phyloP scores from a whole-genome alignment of 2,797 vertebrate species.

The Dipus sagitta region DNA sequence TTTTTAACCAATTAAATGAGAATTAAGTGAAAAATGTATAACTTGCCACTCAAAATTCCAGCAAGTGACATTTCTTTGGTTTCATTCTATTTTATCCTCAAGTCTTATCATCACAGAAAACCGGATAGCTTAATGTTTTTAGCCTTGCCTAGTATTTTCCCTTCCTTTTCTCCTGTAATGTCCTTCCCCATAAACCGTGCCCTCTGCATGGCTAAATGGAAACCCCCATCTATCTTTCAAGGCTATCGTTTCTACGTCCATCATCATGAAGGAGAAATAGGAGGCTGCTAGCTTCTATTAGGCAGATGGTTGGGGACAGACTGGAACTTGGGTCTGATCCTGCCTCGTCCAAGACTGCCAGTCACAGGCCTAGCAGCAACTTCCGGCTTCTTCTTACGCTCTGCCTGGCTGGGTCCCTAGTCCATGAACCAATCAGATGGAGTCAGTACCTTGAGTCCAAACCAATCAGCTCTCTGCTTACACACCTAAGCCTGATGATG shows the following conservation, averaged over 20 bases:
- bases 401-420: no score
- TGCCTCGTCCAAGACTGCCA: no score
- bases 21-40: neutral
- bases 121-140: neutral
- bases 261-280: neutral
- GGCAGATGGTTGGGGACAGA: no score
- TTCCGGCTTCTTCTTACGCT: no score
- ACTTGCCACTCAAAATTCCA: neutral
- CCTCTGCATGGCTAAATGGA: neutral
- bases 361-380: no score
- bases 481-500: no score
- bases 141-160: neutral
- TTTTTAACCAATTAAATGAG: neutral
- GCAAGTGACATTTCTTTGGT: neutral
- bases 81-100: neutral
- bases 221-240: neutral
- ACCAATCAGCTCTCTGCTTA: no score
- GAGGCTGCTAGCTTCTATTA: no score
- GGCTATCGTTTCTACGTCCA: neutral
- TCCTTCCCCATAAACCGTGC: neutral
- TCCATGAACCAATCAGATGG: no score
- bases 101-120: neutral
- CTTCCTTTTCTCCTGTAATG: neutral
- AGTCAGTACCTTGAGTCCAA: no score
- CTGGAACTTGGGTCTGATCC: no score